Evolutionary conservation across 2,113 vertebrate genomes (phyloP).

Genomic region (Bostrychus sinensis): DNA sequence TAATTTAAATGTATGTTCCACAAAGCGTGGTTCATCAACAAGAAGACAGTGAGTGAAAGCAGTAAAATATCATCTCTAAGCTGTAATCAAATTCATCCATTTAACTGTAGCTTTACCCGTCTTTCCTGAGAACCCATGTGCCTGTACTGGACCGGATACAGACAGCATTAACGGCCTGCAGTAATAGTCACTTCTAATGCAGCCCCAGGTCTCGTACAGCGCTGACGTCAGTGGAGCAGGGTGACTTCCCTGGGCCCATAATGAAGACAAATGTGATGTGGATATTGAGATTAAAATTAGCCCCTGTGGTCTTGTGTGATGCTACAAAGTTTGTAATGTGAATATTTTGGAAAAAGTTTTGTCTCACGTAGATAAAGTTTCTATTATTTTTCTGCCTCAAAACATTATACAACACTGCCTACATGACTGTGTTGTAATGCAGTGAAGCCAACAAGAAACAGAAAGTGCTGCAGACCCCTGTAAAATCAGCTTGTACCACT

Average conservation of each 20-base stretch:
- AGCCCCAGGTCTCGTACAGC: neutral
- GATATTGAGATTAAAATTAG: neutral
- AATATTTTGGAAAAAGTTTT: too few species aligned
- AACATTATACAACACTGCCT: too few species aligned
- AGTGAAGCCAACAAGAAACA: too few species aligned
- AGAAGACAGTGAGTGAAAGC: too few species aligned
- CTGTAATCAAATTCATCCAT: neutral
- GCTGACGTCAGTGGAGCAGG: slow-evolving; percentile 8
- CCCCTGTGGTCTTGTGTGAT: neutral
- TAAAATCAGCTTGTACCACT: too few species aligned
- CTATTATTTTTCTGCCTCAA: too few species aligned
- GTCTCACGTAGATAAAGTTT: too few species aligned
- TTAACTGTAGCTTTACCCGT: neutral
- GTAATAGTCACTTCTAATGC: slow-evolving; percentile 9
- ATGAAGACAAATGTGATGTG: neutral
- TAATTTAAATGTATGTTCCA: too few species aligned
- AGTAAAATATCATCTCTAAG: too few species aligned
- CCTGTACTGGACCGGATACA: neutral
- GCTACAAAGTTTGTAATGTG: neutral
- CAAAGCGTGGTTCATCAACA: too few species aligned
- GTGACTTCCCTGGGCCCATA: neutral
- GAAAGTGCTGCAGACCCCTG: too few species aligned
- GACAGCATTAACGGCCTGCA: neutral
- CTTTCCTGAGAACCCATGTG: neutral
- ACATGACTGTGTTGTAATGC: too few species aligned